Evolutionary conservation across 2,797 vertebrate species (phyloP).

Genomic region (Columba guinea): DNA sequence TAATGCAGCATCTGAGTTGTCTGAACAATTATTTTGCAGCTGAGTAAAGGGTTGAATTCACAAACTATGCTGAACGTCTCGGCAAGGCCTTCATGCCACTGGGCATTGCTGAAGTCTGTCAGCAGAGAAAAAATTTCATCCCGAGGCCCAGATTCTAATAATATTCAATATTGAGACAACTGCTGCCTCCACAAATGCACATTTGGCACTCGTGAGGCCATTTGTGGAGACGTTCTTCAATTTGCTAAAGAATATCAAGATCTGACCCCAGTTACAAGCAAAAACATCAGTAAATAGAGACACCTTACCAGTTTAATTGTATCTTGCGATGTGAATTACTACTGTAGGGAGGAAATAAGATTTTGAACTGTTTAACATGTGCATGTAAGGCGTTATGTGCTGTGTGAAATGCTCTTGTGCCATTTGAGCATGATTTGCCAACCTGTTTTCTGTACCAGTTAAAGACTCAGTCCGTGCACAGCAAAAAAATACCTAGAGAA

Average conservation of each 20-base stretch:
- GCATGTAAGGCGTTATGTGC: neutral
- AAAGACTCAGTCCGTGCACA: neutral
- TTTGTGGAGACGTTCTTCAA: neutral
- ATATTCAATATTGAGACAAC: neutral
- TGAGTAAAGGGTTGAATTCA: neutral
- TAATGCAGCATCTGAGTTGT: constrained; percentile 17
- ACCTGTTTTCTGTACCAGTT: neutral
- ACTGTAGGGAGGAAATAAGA: neutral
- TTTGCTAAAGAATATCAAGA: neutral
- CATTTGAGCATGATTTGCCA: neutral
- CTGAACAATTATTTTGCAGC: neutral
- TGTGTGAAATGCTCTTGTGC: neutral
- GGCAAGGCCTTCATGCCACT: neutral
- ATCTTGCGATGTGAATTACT: neutral
- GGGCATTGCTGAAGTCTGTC: neutral
- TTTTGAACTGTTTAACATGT: neutral
- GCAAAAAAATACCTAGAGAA: neutral
- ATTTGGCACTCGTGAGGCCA: fast-evolving
- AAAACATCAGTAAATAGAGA: neutral
- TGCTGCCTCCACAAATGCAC: neutral
- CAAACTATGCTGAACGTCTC: neutral
- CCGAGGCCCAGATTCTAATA: neutral
- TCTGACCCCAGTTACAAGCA: neutral
- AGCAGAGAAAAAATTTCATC: neutral
- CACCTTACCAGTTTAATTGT: neutral